These are phyloP conservation scores for Uromys caudimaculatus DNA, from an alignment of 2,797 vertebrate genomes.

Conservation along the genomic window DNA sequence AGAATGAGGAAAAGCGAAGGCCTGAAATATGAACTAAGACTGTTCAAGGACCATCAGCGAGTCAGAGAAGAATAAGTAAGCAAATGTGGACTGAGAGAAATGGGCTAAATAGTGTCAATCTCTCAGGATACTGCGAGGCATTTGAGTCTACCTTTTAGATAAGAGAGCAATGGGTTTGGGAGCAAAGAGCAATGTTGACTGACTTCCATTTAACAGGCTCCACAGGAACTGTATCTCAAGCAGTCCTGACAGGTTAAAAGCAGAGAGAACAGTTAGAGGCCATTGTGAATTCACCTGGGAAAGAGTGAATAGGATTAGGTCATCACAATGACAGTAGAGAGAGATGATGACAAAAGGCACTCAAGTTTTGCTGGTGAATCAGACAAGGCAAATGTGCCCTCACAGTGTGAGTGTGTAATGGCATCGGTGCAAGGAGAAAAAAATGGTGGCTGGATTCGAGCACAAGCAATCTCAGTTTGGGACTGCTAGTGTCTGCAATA, in stretches of 20 bases:
- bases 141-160: not conserved
- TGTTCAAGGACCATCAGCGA: not conserved
- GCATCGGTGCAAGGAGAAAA: not conserved
- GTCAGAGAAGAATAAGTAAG: not conserved
- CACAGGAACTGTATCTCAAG: not conserved
- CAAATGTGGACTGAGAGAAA: not conserved
- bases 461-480: not conserved
- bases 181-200: not conserved
- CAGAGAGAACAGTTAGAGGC: not conserved
- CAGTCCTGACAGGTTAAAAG: not conserved
- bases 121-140: fast-evolving
- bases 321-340: not conserved
- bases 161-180: not conserved
- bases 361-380: not conserved
- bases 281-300: not conserved
- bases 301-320: not conserved
- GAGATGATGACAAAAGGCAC: not conserved
- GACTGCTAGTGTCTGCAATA: not conserved
- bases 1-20: not conserved
- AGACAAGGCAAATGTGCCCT: not conserved
- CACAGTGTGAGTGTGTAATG: not conserved
- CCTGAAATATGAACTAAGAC: not conserved
- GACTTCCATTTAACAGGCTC: not conserved
- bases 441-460: not conserved
- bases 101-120: not conserved